A percentile compares a stretch with the other conserved stretches of the same genome.
These are phyloP conservation scores for Idris sp. DNA, from an alignment of 1,140 invertebrate species.

Conservation along the genomic window DNA sequence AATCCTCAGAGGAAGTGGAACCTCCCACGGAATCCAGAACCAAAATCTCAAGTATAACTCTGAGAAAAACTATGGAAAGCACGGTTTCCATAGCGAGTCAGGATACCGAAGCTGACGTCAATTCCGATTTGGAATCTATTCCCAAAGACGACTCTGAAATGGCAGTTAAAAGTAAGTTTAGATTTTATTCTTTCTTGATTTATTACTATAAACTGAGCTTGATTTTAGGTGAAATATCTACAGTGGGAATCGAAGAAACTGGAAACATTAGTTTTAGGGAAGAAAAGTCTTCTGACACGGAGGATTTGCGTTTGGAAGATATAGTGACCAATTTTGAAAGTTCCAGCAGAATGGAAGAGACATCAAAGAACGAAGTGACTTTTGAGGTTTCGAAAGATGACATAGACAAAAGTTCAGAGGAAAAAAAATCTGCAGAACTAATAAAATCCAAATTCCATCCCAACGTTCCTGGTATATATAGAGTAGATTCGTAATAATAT, in stretches of 20 bases:
- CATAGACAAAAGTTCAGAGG: neutral
- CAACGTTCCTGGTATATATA: constrained; percentile 68
- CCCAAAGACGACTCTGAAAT: constrained; percentile 62
- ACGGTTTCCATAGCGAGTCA: constrained; percentile 64
- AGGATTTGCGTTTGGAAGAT: constrained; percentile 25
- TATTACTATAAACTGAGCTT: neutral
- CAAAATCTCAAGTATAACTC: constrained; percentile 16
- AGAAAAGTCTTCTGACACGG: constrained; percentile 39
- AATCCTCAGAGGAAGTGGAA: constrained; percentile 30
- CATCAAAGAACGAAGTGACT: constrained; percentile 1
- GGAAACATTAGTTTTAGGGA: constrained; percentile 11
- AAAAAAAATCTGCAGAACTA: constrained; percentile 9
- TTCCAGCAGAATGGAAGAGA: constrained; percentile 13
- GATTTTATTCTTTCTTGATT: neutral
- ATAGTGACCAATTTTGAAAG: constrained; percentile 23
- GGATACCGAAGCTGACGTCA: constrained; percentile 69
- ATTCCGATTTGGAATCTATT: constrained; percentile 67
- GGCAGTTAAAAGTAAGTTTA: constrained; percentile 42
- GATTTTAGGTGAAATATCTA: constrained; percentile 26
- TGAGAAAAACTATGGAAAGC: constrained; percentile 33
- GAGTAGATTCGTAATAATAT: too few relatives aligned
- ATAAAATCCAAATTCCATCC: constrained; percentile 56
- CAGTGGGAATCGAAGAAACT: neutral
- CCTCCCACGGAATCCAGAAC: constrained; percentile 18
- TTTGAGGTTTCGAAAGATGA: neutral